Conservation (phyloP, 2,113 vertebrate genomes). For the Pseudorasbora parva region DNA sequence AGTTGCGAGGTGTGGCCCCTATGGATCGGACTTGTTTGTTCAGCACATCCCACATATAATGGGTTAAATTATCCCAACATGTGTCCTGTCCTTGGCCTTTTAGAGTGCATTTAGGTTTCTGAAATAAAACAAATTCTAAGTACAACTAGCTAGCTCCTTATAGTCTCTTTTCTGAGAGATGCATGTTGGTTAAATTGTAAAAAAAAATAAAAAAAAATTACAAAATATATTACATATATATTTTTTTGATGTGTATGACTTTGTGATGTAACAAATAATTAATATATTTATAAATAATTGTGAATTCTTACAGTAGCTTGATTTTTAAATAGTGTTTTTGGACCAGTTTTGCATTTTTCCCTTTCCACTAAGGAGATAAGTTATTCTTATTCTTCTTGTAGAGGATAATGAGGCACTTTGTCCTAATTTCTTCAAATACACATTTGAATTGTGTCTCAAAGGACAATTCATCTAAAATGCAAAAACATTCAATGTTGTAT, state of each 20-base stretch:
- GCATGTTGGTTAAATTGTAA: too few species aligned
- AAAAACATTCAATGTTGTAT: constrained; percentile 68
- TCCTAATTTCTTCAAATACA: constrained; percentile 72
- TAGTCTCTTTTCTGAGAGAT: too few species aligned
- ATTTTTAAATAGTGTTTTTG: neutral
- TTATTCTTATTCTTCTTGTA: constrained; percentile 31
- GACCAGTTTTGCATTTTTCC: neutral
- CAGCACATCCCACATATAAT: too few species aligned
- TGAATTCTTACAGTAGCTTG: neutral
- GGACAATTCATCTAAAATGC: constrained; percentile 57
- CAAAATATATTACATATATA: too few species aligned
- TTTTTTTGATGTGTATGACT: neutral
- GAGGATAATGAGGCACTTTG: constrained; percentile 64
- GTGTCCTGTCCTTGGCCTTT: too few species aligned
- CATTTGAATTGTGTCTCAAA: constrained; percentile 74
- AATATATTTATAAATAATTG: neutral
- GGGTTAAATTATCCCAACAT: too few species aligned
- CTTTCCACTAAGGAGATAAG: neutral
- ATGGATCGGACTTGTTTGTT: too few species aligned
- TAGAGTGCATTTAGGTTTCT: neutral
- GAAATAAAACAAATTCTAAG: neutral
- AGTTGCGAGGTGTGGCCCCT: too few species aligned
- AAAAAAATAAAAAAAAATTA: too few species aligned
- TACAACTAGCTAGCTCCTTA: neutral
- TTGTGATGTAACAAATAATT: neutral